Percentiles rank a stretch among this genome's conserved stretches.
These are phyloP conservation scores for Cirrhinus mrigala DNA, from an alignment of 2,797 vertebrate species.

Conservation along the genomic window DNA sequence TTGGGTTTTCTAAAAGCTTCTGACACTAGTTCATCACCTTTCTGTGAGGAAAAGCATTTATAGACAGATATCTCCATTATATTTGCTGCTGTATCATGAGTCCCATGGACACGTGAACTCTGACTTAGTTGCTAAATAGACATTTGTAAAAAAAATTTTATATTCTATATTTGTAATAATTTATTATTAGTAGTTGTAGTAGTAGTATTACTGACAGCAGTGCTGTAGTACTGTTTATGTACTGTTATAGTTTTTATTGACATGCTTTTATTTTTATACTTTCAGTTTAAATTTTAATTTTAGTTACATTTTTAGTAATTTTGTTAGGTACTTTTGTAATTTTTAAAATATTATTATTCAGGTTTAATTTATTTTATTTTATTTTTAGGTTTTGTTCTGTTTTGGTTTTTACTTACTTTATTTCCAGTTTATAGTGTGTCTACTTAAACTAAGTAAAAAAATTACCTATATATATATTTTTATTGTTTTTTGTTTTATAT, in stretches of 20 bases:
- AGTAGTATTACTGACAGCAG: background rate
- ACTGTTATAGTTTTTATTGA: background rate
- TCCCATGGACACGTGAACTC: background rate
- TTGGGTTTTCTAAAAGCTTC: conserved; percentile 21
- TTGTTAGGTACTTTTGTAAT: background rate
- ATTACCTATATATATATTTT: no score
- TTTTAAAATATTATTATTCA: background rate
- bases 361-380: background rate
- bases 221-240: background rate
- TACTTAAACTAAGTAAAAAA: no score
- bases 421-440: background rate
- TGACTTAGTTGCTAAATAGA: background rate
- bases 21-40: background rate
- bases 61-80: background rate
- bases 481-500: no score
- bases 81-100: background rate
- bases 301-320: background rate
- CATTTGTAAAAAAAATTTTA: background rate
- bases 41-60: background rate
- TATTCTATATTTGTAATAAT: background rate
- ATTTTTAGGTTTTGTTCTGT: background rate
- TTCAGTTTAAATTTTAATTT: background rate
- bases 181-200: background rate
- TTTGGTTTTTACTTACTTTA: background rate
- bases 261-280: no score